Conservation (phyloP, 2,113 vertebrate genomes). For the Tachysurus fulvidraco region DNA sequence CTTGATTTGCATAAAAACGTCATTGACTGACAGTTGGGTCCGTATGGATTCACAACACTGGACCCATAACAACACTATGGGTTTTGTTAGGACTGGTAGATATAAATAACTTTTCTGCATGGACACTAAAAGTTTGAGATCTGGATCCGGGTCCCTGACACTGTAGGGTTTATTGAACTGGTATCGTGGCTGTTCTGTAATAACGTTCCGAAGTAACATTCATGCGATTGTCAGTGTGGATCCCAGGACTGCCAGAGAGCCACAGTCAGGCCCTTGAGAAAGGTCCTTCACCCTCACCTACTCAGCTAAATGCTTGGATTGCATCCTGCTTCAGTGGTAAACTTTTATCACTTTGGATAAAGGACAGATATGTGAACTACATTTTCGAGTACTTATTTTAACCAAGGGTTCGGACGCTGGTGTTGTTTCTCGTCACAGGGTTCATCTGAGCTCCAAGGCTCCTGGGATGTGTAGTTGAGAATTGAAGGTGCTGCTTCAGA, state of each 20-base stretch:
- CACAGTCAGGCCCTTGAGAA: background rate
- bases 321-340: background rate
- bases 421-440: conserved; percentile 16
- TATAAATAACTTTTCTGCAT: background rate
- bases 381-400: background rate
- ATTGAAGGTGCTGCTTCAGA: background rate
- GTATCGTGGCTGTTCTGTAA: background rate
- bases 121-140: background rate
- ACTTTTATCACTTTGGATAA: background rate
- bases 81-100: background rate
- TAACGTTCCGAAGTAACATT: too few relatives aligned
- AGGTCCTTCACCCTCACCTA: background rate
- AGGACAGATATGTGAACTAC: background rate
- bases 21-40: background rate
- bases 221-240: background rate
- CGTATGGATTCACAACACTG: background rate
- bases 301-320: background rate
- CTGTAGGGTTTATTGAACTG: background rate
- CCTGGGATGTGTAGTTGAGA: background rate
- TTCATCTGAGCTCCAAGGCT: background rate
- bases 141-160: background rate
- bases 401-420: conserved; percentile 6
- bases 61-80: background rate
- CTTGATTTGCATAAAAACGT: background rate
- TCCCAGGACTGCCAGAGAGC: background rate